Conservation (phyloP, 2,888 invertebrate species). For the Oxyscelio sp. region DNA sequence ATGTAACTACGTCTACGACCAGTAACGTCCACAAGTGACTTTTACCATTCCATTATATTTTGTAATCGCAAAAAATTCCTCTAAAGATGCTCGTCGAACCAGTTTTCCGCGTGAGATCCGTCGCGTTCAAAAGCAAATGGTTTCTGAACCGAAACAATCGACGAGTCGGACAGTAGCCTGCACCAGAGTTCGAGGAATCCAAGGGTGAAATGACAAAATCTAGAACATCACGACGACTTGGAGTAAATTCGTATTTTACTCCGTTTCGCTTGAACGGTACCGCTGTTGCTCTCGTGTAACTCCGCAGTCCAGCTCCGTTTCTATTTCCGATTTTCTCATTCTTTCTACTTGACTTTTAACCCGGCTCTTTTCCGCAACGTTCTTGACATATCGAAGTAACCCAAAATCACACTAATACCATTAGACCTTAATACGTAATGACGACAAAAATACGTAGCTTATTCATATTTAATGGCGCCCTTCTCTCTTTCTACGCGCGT, state of each 20-base stretch:
- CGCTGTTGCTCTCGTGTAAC: slow-evolving; percentile 63
- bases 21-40: slow-evolving; percentile 57
- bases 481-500: too few relatives aligned
- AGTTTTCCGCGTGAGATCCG: slow-evolving; percentile 73
- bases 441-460: not conserved
- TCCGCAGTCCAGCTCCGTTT: slow-evolving; percentile 47
- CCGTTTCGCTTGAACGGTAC: slow-evolving; percentile 72
- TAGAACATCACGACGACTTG: slow-evolving; percentile 66
- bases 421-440: slow-evolving; percentile 16
- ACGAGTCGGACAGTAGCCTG: slow-evolving; percentile 65
- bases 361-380: slow-evolving; percentile 12
- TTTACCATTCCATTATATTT: slow-evolving; percentile 51
- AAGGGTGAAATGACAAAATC: slow-evolving; percentile 75
- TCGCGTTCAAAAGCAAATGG: slow-evolving; percentile 71
- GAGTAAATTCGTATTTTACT: slow-evolving; percentile 79
- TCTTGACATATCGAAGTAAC: slow-evolving; percentile 30
- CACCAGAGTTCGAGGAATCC: slow-evolving; percentile 68
- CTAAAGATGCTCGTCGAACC: slow-evolving; percentile 63
- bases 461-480: too few relatives aligned
- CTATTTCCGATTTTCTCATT: slow-evolving; percentile 56
- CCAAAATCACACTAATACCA: slow-evolving; percentile 3
- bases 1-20: too few relatives aligned
- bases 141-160: slow-evolving; percentile 71
- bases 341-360: slow-evolving; percentile 38
- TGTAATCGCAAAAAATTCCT: slow-evolving; percentile 67